Evolutionary conservation across 2,888 invertebrate species (phyloP).

Genomic region (Hirtodrosophila trivittata): DNA sequence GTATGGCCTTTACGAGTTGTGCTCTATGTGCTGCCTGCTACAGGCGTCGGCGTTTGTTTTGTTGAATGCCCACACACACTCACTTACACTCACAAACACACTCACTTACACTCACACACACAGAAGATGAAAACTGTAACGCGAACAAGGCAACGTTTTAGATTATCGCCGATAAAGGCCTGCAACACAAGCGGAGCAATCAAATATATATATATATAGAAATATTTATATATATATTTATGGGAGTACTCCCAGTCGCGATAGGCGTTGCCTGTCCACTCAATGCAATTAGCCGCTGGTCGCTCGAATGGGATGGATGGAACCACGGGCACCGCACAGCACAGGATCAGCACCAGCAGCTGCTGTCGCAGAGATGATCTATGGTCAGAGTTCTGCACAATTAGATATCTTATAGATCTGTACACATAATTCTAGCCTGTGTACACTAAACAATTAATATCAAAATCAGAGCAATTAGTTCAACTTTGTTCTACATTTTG

Average conservation of each 20-base stretch:
- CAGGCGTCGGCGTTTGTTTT: slow-evolving; percentile 62
- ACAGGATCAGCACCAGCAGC: slow-evolving; percentile 29
- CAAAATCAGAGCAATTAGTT: slow-evolving; percentile 5
- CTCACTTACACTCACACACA: neutral
- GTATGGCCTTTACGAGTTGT: neutral
- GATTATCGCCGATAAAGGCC: slow-evolving; percentile 56
- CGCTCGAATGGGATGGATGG: slow-evolving; percentile 16
- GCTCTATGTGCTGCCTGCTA: slow-evolving; percentile 4
- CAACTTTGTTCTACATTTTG: too few species aligned
- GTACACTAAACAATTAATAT: slow-evolving; percentile 1
- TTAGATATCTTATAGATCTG: slow-evolving; percentile 4
- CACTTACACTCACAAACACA: slow-evolving; percentile 12
- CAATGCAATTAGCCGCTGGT: slow-evolving; percentile 62
- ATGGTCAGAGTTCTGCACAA: neutral
- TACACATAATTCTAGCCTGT: neutral
- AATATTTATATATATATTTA: neutral
- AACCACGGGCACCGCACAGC: too few species aligned
- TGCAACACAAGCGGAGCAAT: slow-evolving; percentile 32
- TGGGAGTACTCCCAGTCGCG: neutral
- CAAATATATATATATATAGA: slow-evolving; percentile 9
- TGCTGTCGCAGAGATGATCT: slow-evolving; percentile 9
- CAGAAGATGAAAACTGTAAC: slow-evolving; percentile 54
- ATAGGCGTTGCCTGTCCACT: slow-evolving; percentile 67
- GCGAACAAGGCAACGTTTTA: slow-evolving; percentile 60
- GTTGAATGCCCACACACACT: slow-evolving; percentile 56